Percentiles rank a stretch among this genome's conserved stretches.
phyloP scores from a whole-genome alignment of 2,797 vertebrate genomes.

The Taeniopygia guttata region DNA sequence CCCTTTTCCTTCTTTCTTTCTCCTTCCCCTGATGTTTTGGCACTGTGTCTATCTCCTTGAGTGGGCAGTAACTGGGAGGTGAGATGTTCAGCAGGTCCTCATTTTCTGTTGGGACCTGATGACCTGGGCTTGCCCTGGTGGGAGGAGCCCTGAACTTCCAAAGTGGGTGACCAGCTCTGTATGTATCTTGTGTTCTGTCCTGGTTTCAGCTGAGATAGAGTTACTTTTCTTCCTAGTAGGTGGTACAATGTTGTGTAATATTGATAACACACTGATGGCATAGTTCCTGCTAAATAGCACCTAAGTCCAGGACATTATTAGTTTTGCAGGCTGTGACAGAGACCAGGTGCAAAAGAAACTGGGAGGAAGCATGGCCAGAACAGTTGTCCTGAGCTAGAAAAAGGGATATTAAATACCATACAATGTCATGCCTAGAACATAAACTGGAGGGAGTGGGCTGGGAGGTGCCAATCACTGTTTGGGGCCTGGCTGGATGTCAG shows the following conservation, averaged over 20 bases:
- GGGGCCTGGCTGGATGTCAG: neutral
- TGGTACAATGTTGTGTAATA: neutral
- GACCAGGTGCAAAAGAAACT: neutral
- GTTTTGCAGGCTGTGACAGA: neutral
- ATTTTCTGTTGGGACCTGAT: neutral
- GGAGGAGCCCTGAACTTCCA: neutral
- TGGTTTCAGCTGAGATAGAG: neutral
- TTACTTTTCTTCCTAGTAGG: neutral
- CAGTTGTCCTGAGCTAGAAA: neutral
- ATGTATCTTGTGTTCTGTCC: neutral
- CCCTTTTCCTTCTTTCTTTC: neutral
- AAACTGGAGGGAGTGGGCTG: neutral
- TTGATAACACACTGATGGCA: neutral
- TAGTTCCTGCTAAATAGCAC: neutral
- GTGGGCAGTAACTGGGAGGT: neutral
- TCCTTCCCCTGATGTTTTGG: neutral
- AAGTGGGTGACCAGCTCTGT: neutral
- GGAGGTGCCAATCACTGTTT: neutral
- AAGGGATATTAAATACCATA: neutral
- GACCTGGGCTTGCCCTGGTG: neutral
- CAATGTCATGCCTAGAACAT: neutral
- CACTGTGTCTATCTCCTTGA: neutral
- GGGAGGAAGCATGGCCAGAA: neutral
- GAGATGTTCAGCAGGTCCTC: neutral
- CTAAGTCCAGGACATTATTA: neutral